Evolutionary conservation across 2,113 vertebrate genomes (phyloP), one percentile per base, ranked within the genome.

Genomic region (Chloebia gouldiae): DNA sequence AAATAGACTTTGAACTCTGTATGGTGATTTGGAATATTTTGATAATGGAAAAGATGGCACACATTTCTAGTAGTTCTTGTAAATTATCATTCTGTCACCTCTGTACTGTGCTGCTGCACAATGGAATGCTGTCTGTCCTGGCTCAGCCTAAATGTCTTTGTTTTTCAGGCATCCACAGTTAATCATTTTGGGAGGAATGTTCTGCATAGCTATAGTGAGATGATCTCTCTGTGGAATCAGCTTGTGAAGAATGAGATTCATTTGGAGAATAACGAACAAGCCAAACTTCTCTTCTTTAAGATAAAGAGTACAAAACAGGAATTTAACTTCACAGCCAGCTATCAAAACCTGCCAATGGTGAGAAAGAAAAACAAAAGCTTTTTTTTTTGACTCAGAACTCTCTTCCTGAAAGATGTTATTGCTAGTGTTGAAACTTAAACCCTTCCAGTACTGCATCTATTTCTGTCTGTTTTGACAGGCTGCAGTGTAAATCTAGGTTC

Each of bases 161-260:
- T 33, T 65, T 94, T 95, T 37, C 90, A 99, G 99, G 98, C 97
- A 40, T 98, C 96, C 66, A 97, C 96, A 12, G 96, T 97, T 91
- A 97, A 96, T 30, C 13, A 54, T n/a, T 13, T 98, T 60, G 97
- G 93, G 14, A 98, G 97, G 57, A 98, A 92, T 37, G 93, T 97
- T 81, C 95, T 98, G 76, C 98, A 96, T 51, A 98, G 98, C 72
- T 98, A 97, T 2, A 97, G 93, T 86, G 98, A 98, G 92, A 71
- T 99, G 13, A 81, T 95, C 85, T 98, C 98, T 7, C 61, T 97
- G 81, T 99, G 99, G 98, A 98, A 97, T 68, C 95, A 94, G 14
- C 77, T 96, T 7, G 50, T 98, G 65, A 97, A 96, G 80, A 98
- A 96, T 30, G 97, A 98, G 57, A 63, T 99, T 76, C 98, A 94